Percentiles rank a stretch among this genome's conserved stretches.
Evolutionary conservation across 2,797 vertebrate species (phyloP).

Genomic region (Oophaga sylvatica): DNA sequence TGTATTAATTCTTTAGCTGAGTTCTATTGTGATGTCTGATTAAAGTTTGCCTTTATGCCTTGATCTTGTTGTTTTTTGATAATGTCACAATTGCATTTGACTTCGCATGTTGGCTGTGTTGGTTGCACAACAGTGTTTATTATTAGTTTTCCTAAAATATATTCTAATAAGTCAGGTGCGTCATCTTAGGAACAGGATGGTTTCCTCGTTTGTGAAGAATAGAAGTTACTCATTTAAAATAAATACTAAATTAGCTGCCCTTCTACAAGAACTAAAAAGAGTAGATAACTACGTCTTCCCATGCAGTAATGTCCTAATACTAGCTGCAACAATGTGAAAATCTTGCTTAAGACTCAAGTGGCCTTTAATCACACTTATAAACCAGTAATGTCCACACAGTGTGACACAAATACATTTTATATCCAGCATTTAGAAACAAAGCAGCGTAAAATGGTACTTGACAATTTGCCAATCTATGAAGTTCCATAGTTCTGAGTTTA

Average conservation of each 20-base stretch:
- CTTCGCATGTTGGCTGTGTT: background rate
- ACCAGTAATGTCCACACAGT: constrained; percentile 33
- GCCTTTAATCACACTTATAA: constrained; percentile 44
- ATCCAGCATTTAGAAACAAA: constrained; percentile 34
- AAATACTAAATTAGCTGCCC: constrained; percentile 2
- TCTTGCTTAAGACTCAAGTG: constrained; percentile 31
- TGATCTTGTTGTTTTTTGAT: background rate
- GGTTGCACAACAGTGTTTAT: background rate
- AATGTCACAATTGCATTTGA: background rate
- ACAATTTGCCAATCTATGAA: constrained; percentile 38
- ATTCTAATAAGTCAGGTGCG: background rate
- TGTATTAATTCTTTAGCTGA: background rate
- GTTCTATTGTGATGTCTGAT: background rate
- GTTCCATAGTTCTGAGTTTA: constrained; percentile 23
- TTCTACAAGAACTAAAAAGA: background rate
- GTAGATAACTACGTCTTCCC: constrained; percentile 1
- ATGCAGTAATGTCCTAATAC: constrained; percentile 30
- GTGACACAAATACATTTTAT: constrained; percentile 37
- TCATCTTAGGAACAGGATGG: background rate
- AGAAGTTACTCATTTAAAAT: constrained; percentile 18
- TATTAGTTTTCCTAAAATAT: background rate
- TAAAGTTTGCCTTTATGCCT: background rate
- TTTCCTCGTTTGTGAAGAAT: background rate
- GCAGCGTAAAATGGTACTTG: constrained; percentile 30
- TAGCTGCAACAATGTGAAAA: constrained; percentile 32